Evolutionary conservation across 2,888 invertebrate genomes (phyloP).

Genomic region (Sphaerophoria rueppellii): DNA sequence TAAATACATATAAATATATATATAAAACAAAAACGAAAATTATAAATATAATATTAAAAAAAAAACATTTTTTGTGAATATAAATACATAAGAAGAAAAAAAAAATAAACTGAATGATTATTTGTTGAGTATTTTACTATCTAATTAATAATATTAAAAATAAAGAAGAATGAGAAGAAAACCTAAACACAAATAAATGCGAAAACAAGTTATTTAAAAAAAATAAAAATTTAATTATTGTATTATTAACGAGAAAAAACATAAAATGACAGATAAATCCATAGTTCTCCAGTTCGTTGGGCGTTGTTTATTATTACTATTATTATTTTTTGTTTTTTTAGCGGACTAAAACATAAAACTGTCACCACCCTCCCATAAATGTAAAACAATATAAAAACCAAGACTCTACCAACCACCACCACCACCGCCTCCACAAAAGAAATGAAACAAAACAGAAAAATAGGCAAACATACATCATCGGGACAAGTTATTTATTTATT

Average conservation of each 20-base stretch:
- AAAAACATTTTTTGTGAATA: constrained; percentile 64
- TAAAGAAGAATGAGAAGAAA: constrained; percentile 59
- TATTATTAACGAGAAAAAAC: constrained; percentile 63
- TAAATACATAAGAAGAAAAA: constrained; percentile 47
- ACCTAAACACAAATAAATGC: constrained; percentile 63
- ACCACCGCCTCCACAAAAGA: constrained; percentile 64
- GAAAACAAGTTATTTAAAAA: constrained; percentile 61
- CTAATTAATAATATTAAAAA: constrained; percentile 72
- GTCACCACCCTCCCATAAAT: constrained; percentile 59
- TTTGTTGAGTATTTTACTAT: constrained; percentile 82
- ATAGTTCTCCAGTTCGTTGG: constrained; percentile 56
- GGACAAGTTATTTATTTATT: constrained; percentile 75
- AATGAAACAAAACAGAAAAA: constrained; percentile 63
- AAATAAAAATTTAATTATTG: constrained; percentile 56
- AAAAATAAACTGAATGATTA: constrained; percentile 74
- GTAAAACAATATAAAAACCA: constrained; percentile 35
- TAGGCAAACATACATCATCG: constrained; percentile 57
- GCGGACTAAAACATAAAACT: constrained; percentile 56
- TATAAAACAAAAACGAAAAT: constrained; percentile 55
- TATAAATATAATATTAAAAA: constrained; percentile 53
- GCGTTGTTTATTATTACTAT: constrained; percentile 7
- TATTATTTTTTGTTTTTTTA: constrained; percentile 16
- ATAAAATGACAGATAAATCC: constrained; percentile 41
- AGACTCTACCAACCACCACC: constrained; percentile 69
- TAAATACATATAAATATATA: constrained; percentile 63